A percentile compares a stretch with the other conserved stretches of the same genome.
Evolutionary conservation across 2,797 vertebrate species (phyloP).

Genomic region (Botia kubotai): DNA sequence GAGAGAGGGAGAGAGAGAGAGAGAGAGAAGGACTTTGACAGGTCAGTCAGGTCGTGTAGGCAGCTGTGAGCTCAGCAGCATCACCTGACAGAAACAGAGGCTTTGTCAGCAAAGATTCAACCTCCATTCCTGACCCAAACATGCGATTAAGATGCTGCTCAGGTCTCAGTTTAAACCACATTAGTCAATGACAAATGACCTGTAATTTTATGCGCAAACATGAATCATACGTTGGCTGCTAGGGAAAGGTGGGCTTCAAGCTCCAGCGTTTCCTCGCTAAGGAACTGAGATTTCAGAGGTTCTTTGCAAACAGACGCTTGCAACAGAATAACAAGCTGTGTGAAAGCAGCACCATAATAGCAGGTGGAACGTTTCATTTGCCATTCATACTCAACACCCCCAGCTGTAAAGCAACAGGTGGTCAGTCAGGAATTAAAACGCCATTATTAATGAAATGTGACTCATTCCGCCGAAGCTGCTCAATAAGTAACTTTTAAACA

Average conservation of each 20-base stretch:
- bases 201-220: conserved; percentile 12
- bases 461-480: conserved; percentile 56
- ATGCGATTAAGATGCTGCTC: neutral
- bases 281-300: conserved; percentile 5
- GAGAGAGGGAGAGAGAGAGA: conserved; percentile 67
- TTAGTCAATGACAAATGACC: conserved; percentile 13
- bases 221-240: conserved; percentile 19
- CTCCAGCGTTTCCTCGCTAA: conserved; percentile 19
- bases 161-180: neutral
- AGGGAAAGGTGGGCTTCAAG: conserved; percentile 23
- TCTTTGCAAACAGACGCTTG: conserved; percentile 39
- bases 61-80: neutral
- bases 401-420: conserved; percentile 61
- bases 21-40: conserved; percentile 50
- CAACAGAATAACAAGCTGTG: conserved; percentile 41
- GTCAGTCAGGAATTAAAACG: conserved; percentile 60
- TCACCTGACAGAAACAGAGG: neutral
- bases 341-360: conserved; percentile 46
- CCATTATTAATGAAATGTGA: conserved; percentile 60
- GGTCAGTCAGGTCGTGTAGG: neutral
- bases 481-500: conserved; percentile 52
- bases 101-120: neutral
- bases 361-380: conserved; percentile 56
- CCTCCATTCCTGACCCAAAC: conserved; percentile 6
- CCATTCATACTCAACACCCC: conserved; percentile 53